Evolutionary conservation across 2,888 invertebrate species (phyloP).

Genomic region (Lasioglossum villosulum): DNA sequence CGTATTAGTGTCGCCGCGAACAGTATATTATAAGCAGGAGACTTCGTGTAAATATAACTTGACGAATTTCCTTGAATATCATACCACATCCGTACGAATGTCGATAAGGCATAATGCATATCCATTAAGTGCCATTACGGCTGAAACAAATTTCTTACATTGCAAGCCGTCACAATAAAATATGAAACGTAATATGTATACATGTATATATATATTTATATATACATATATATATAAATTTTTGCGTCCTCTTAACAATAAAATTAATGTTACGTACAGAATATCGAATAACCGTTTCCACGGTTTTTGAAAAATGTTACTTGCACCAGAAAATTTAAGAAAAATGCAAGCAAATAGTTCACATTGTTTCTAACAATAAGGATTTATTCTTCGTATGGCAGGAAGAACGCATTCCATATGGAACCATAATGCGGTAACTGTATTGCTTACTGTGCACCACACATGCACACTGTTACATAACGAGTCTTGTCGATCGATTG

Average conservation of each 20-base stretch:
- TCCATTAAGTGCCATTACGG: constrained; percentile 7
- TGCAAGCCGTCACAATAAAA: not conserved
- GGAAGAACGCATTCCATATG: constrained; percentile 20
- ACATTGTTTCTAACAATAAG: not conserved
- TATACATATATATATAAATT: not conserved
- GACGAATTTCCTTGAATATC: constrained; percentile 23
- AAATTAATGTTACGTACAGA: not conserved
- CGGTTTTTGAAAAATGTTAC: not conserved
- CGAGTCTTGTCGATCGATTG: constrained; percentile 54
- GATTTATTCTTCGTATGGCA: not conserved
- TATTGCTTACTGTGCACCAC: constrained; percentile 36
- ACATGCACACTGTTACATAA: constrained; percentile 54
- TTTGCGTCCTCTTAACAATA: not conserved
- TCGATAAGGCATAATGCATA: constrained; percentile 41
- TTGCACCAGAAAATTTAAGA: not conserved
- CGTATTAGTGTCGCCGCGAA: not conserved
- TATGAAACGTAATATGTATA: not conserved
- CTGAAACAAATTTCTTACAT: constrained; percentile 19
- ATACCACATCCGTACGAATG: constrained; percentile 48
- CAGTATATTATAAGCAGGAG: not conserved
- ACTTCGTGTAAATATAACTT: constrained; percentile 15
- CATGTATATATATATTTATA: too few relatives aligned
- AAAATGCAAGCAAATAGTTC: not conserved
- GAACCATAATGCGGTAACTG: constrained; percentile 39
- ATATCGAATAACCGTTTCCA: not conserved